Evolutionary conservation across 2,888 invertebrate genomes (phyloP).

Genomic region (Apamea crenata): DNA sequence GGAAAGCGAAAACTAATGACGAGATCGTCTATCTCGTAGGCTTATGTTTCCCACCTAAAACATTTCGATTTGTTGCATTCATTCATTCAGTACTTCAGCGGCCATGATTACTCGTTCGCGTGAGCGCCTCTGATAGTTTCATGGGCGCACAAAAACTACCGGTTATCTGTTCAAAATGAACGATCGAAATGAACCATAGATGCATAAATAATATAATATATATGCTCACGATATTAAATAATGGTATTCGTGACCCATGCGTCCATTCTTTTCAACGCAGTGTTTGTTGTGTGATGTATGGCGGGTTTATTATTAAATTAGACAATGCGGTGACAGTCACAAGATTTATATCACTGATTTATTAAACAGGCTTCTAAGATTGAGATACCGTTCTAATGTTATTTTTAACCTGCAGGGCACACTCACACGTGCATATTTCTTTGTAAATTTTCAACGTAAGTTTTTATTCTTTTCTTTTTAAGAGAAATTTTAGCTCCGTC

Average conservation of each 20-base stretch:
- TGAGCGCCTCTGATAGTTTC: constrained; percentile 80
- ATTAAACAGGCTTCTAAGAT: constrained; percentile 45
- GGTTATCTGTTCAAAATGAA: constrained; percentile 76
- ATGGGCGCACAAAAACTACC: constrained; percentile 75
- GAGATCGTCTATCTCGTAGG: constrained; percentile 65
- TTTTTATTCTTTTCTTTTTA: neutral
- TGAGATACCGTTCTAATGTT: constrained; percentile 35
- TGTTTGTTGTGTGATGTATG: constrained; percentile 69
- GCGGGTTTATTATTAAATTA: constrained; percentile 69
- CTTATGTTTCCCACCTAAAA: constrained; percentile 52
- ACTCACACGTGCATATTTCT: neutral
- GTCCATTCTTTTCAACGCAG: constrained; percentile 70
- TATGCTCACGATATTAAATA: constrained; percentile 74
- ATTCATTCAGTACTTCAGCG: constrained; percentile 79
- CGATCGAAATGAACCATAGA: constrained; percentile 70
- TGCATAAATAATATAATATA: constrained; percentile 76
- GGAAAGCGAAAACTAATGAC: constrained; percentile 63
- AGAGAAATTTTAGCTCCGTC: neutral
- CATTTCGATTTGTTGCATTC: constrained; percentile 85
- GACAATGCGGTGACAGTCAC: constrained; percentile 71
- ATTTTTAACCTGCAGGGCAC: constrained; percentile 17
- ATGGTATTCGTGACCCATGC: constrained; percentile 78
- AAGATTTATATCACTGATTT: constrained; percentile 58
- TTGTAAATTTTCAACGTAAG: neutral
- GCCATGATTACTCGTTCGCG: constrained; percentile 86